Conservation (phyloP, 2,797 vertebrate species). For the Sebastes glaucus region DNA sequence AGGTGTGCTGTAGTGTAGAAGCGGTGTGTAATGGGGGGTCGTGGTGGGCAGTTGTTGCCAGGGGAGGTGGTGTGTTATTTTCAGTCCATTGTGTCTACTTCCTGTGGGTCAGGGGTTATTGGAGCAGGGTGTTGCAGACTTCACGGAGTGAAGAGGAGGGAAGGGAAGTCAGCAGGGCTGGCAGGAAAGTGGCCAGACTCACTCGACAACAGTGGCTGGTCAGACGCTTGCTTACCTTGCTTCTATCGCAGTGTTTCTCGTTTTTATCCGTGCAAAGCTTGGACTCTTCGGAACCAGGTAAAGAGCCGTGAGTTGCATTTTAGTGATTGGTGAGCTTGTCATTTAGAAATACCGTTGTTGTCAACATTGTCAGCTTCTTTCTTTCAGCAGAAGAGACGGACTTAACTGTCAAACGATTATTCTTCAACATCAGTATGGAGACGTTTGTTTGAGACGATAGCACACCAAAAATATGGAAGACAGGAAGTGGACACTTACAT, state of each 20-base stretch:
- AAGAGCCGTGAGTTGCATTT: conserved; percentile 13
- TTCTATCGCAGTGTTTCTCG: conserved; percentile 6
- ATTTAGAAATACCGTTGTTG: not conserved
- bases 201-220: conserved; percentile 71
- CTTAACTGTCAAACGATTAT: not conserved
- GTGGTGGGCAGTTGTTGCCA: conserved; percentile 77
- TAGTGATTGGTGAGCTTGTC: not conserved
- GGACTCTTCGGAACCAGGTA: conserved; percentile 73
- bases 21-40: conserved; percentile 52
- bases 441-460: not conserved
- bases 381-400: not conserved
- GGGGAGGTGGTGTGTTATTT: conserved; percentile 90
- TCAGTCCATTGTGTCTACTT: conserved; percentile 96
- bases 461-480: conserved; percentile 3
- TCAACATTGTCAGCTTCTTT: not conserved
- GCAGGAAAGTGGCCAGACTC: conserved; percentile 84
- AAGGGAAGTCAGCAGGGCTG: conserved; percentile 78
- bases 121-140: conserved; percentile 91
- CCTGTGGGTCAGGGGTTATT: conserved; percentile 95
- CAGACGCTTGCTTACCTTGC: conserved; percentile 59
- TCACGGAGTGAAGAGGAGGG: conserved; percentile 73
- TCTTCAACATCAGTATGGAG: not conserved
- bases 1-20: conserved; percentile 42
- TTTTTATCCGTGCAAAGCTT: conserved; percentile 35
- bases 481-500: conserved; percentile 32